Evolutionary conservation across 2,113 vertebrate genomes (phyloP), one percentile per base, ranked within the genome.

Genomic region (Daphoenositta chrysoptera): DNA sequence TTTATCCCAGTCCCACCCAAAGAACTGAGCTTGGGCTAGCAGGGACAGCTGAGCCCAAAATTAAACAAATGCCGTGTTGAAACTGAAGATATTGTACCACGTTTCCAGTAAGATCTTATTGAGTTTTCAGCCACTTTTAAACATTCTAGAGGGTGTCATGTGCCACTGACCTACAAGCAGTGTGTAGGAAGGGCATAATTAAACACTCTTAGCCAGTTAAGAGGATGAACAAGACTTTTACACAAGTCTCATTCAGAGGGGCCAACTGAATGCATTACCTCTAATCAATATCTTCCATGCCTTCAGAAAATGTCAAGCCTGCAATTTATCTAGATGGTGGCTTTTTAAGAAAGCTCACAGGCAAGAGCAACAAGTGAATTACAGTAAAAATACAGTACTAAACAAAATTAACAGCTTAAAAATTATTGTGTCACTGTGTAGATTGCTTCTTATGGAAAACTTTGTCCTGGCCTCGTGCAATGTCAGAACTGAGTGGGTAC

Each of bases 1-100:
- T 96, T 96, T 96, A 92, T 89, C 82, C 84, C 77, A 58, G 28
- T 75, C 79, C 65, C 53, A 95, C 75, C 83, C 70, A 90, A 93
- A 88, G 72, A 96, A 72, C 23, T 95, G 61, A 76, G 48, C 40
- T 87, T 77, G 69, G 92, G 76, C 76, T 83, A 97, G 75, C 79
- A 94, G 48, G 44, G 33, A 95, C 58, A 94, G 50, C 63, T 96
- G 86, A 95, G 39, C 72, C 75, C 60, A 93, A 93, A 96, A 90
- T 48, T 66, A 94, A 70, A 83, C 57, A 95, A 95, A 89, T 26
- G 11, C 4, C 2, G 0, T 19, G 35, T 77, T 87, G 40, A 64
- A 95, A 90, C 6, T 83, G 75, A 88, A 50, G 81, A 57, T n/a
- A 83, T 4, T 66, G 23, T 85, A 18, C 57, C 63, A 44, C 15